Percentiles rank a stretch among this genome's conserved stretches.
These are phyloP conservation scores for Ceratosolen solmsi DNA, from an alignment of 1,140 invertebrate genomes.

Conservation along the genomic window DNA sequence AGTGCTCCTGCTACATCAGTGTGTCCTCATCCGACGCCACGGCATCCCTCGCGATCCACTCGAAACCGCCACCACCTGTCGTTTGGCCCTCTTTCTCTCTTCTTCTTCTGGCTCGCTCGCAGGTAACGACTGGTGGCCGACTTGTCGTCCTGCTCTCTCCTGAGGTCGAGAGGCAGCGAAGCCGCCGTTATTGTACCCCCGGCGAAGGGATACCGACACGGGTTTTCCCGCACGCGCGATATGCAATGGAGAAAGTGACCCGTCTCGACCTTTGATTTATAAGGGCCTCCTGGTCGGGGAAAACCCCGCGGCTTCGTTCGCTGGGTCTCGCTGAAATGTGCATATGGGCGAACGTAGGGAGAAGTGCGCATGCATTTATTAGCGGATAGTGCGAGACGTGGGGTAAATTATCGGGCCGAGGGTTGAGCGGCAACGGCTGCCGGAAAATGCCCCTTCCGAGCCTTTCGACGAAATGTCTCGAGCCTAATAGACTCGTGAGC, in stretches of 20 bases:
- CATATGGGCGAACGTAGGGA: neutral
- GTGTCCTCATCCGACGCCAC: no score
- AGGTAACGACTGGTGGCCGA: slow-evolving; percentile 45
- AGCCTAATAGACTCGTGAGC: neutral
- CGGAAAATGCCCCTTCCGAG: neutral
- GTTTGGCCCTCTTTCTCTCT: neutral
- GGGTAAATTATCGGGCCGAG: neutral
- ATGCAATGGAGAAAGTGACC: slow-evolving; percentile 14
- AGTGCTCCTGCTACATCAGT: no score
- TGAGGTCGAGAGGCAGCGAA: neutral
- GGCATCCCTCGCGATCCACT: slow-evolving; percentile 68
- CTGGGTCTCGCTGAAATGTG: neutral
- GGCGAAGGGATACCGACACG: neutral
- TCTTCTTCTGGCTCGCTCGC: neutral
- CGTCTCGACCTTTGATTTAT: slow-evolving; percentile 18
- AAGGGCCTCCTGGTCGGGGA: slow-evolving; percentile 16
- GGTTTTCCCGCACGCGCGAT: slow-evolving; percentile 6
- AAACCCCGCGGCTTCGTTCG: slow-evolving; percentile 18
- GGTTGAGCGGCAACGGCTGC: neutral
- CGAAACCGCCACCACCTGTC: slow-evolving; percentile 33
- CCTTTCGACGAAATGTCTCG: neutral
- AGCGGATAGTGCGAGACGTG: neutral
- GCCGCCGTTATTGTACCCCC: neutral
- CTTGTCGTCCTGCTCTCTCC: neutral
- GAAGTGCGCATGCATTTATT: neutral